Conservation (phyloP, 35 echinoderm and acorn worm genomes). For the Lytechinus pictus region DNA sequence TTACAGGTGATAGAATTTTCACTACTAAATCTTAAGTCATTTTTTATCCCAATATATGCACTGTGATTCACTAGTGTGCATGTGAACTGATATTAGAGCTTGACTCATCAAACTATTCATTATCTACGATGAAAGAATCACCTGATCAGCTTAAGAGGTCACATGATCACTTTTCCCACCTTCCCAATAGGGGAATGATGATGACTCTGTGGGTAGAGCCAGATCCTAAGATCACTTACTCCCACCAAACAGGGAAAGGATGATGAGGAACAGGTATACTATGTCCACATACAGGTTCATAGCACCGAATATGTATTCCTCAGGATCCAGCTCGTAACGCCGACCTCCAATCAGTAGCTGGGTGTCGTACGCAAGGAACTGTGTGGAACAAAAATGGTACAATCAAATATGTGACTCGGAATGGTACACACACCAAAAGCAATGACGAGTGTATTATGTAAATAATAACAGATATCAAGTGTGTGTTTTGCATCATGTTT, state of each 20-base stretch:
- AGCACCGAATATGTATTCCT: constrained; percentile 93
- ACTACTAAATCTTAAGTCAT: neutral
- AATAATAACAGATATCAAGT: too few species aligned
- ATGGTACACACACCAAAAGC: too few species aligned
- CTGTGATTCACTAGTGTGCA: neutral
- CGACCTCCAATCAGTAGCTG: constrained; percentile 88
- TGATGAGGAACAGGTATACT: constrained; percentile 94
- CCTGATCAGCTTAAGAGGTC: neutral
- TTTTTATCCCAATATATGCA: neutral
- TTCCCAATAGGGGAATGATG: neutral
- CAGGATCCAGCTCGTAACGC: constrained; percentile 70
- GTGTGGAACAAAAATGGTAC: neutral
- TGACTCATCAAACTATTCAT: neutral
- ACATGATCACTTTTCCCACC: neutral
- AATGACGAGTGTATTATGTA: too few species aligned
- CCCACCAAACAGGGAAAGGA: constrained; percentile 80
- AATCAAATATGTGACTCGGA: neutral
- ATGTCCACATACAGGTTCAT: constrained; percentile 91
- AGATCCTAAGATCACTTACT: constrained; percentile 55
- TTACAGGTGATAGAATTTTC: neutral
- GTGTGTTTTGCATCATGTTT: too few species aligned
- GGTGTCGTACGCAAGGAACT: constrained; percentile 92
- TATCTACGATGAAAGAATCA: neutral
- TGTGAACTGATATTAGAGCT: neutral
- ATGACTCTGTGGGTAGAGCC: neutral